phyloP scores from a whole-genome alignment of 2,797 vertebrate species.

The Lates japonicus region DNA sequence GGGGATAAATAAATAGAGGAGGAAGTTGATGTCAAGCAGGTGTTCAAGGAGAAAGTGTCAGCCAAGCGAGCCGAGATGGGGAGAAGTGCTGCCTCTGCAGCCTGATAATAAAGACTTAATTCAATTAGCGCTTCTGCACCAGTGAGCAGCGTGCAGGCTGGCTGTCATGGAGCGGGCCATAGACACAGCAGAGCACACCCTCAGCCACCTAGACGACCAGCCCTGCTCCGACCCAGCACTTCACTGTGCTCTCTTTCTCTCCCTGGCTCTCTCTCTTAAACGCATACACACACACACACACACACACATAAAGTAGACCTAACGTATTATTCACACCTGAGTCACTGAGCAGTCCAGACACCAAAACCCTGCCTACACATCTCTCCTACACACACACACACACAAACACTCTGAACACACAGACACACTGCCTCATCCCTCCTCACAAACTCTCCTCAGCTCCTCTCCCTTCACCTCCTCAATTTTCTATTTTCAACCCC shows the following conservation, averaged over 20 bases:
- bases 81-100: conserved; percentile 89
- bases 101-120: conserved; percentile 90
- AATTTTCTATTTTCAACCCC: conserved; percentile 68
- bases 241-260: conserved; percentile 33
- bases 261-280: background rate
- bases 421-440: conserved; percentile 41
- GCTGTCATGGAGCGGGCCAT: conserved; percentile 72
- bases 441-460: conserved; percentile 55
- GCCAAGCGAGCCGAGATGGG: conserved; percentile 85
- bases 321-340: conserved; percentile 74
- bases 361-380: conserved; percentile 68
- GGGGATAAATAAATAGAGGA: conserved; percentile 87
- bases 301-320: conserved; percentile 49
- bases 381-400: conserved; percentile 62
- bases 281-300: conserved; percentile 8
- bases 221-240: conserved; percentile 47
- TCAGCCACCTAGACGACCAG: conserved; percentile 60
- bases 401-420: conserved; percentile 40
- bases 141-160: conserved; percentile 79
- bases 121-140: conserved; percentile 89
- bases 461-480: conserved; percentile 53
- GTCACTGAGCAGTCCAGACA: conserved; percentile 73
- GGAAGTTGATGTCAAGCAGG: conserved; percentile 90
- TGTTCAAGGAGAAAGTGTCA: conserved; percentile 91
- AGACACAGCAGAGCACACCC: conserved; percentile 69